Base-by-base conservation (phyloP, 37 sponge, comb jelly and placozoan genomes). In the Hexactinellida sp. region DNA sequence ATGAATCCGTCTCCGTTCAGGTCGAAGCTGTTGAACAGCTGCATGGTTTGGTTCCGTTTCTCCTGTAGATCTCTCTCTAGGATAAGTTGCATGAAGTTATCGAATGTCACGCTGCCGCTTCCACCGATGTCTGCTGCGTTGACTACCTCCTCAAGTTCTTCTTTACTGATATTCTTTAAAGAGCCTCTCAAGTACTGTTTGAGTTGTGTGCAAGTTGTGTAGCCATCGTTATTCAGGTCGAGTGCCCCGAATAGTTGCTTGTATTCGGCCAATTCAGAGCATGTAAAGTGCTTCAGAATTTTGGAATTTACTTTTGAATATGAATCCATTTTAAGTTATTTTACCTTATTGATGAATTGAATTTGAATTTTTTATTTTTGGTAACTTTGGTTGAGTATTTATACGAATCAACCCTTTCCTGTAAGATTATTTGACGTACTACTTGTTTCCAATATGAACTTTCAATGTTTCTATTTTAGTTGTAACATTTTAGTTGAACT, bases 1-100 rank as follows among this genome's bases (percentile, higher is more conserved):
- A 63, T 63, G 76, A 32, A 63, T 63, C 76, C 76, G 30, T 63
- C 76, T 63, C 76, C 13, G 76, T 63, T 63, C 76, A 28, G 13
- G 13, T 63, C 76, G 13, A 63, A 63, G 76, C 76, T 63, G 34
- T 63, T 23, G 34, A 63, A 63, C 34, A 63, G 5, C 34, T 5
- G 34, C 13, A 21, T 63, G 13, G 13, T 63, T 23, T 63, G 32
- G 34, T 23, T 63, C 5, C 76, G 25, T 63, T 63, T 63, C 13
- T 63, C 76, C 76, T 63, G 1, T n/a, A 10, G 3, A 7, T 63
- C 76, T n/a, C 76, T 63, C 19, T 63, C 34, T n/a, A 25, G 76
- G 76, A 63, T 63, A 23, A 63, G 76, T 63, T 63, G 28, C 30
- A 63, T 63, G 13, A 63, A 63, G 34, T 63, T 63, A 7, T n/a